A percentile compares a stretch with the other conserved stretches of the same genome.
phyloP scores from a whole-genome alignment of 2,888 invertebrate genomes.

The Caenorhabditis wallacei region DNA sequence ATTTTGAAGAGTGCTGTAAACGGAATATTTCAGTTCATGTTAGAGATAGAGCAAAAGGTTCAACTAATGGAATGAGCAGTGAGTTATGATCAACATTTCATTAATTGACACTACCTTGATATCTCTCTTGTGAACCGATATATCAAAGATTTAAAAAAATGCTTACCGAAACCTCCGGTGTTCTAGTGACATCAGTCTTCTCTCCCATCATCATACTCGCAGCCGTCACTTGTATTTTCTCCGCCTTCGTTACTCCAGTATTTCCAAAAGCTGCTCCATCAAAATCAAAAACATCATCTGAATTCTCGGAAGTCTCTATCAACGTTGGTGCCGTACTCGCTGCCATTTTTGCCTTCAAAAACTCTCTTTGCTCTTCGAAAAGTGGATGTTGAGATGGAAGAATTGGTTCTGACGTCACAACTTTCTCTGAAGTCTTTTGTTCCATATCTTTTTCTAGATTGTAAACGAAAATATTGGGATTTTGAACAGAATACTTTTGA shows the following conservation, averaged over 20 bases:
- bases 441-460: constrained; percentile 48
- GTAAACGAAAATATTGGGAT: constrained; percentile 56
- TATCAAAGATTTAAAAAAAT: too few species aligned
- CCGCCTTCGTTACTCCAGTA: neutral
- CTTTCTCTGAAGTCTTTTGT: constrained; percentile 38
- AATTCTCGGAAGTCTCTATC: constrained; percentile 52
- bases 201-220: constrained; percentile 48
- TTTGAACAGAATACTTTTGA: constrained; percentile 25
- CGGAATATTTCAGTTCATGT: too few species aligned
- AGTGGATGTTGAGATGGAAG: constrained; percentile 56
- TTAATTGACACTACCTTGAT: too few species aligned
- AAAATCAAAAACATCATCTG: constrained; percentile 56
- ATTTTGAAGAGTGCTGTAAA: constrained; percentile 61
- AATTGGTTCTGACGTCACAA: constrained; percentile 51
- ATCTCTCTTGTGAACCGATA: too few species aligned
- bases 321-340: neutral
- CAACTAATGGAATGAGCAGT: too few species aligned
- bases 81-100: too few species aligned
- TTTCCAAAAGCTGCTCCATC: constrained; percentile 22
- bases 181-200: constrained; percentile 25
- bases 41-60: too few species aligned
- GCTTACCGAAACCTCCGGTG: constrained; percentile 32
- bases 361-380: constrained; percentile 61
- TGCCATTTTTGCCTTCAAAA: constrained; percentile 44
- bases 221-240: constrained; percentile 47